These are phyloP conservation scores for Cathartes aura DNA, from an alignment of 2,113 vertebrate genomes.

Conservation along the genomic window DNA sequence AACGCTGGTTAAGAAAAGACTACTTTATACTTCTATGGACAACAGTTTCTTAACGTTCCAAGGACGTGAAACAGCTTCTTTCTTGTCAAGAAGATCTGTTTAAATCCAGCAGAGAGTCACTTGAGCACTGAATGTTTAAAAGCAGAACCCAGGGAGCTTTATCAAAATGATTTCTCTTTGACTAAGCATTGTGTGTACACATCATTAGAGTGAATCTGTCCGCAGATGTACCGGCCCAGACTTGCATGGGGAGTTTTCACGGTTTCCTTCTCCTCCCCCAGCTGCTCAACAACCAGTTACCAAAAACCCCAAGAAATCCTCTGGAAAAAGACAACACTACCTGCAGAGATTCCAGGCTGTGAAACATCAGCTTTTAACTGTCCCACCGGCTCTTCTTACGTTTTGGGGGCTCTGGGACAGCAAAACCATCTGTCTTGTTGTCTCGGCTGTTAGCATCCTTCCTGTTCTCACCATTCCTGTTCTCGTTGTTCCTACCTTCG, in stretches of 20 bases:
- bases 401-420: conserved; percentile 93
- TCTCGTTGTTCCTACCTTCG: conserved; percentile 70
- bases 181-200: conserved; percentile 28
- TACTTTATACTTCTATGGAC: neutral
- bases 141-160: conserved; percentile 62
- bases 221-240: neutral
- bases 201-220: neutral
- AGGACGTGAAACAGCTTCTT: conserved; percentile 6
- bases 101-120: conserved; percentile 41
- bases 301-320: conserved; percentile 58
- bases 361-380: conserved; percentile 80
- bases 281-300: conserved; percentile 61
- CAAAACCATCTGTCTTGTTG: conserved; percentile 88
- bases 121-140: conserved; percentile 44
- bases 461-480: conserved; percentile 69
- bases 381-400: conserved; percentile 98
- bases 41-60: conserved; percentile 9
- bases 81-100: conserved; percentile 1
- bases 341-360: neutral
- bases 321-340: conserved; percentile 65
- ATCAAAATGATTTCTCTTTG: conserved; percentile 46
- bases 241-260: neutral
- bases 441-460: conserved; percentile 67
- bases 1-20: conserved; percentile 54
- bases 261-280: conserved; percentile 57